Evolutionary conservation across 2,797 vertebrate genomes (phyloP).

Genomic region (Gambusia yucatana): DNA sequence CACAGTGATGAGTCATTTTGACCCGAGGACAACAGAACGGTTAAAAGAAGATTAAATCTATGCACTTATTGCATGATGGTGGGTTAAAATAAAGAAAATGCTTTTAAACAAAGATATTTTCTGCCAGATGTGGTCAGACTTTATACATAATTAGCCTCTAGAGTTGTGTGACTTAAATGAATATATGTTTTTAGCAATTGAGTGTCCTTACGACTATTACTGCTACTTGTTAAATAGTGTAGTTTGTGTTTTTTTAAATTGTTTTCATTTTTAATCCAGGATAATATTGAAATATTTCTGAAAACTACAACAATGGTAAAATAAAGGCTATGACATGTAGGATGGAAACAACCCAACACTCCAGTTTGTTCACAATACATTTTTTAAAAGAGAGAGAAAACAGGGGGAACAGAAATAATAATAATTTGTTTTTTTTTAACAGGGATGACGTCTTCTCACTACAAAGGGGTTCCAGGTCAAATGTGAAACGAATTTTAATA

Average conservation of each 20-base stretch:
- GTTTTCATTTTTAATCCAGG: neutral
- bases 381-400: neutral
- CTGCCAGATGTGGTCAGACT: too few species aligned
- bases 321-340: neutral
- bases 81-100: neutral
- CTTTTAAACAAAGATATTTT: too few species aligned
- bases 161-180: neutral
- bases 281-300: neutral
- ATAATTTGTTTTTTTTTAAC: neutral
- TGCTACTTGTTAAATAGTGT: too few species aligned
- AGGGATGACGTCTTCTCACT: conserved; percentile 45
- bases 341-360: neutral
- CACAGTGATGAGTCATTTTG: too few species aligned
- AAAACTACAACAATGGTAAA: neutral
- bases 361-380: neutral
- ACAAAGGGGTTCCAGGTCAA: neutral
- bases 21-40: too few species aligned
- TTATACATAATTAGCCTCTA: neutral
- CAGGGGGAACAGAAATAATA: too few species aligned
- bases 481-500: conserved; percentile 70
- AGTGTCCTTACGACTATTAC: too few species aligned
- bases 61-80: neutral
- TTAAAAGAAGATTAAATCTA: neutral
- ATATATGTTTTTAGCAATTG: too few species aligned
- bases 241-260: too few species aligned